Evolutionary conservation across 1,140 invertebrate genomes (phyloP).

Genomic region (Drosophila trapezifrons): DNA sequence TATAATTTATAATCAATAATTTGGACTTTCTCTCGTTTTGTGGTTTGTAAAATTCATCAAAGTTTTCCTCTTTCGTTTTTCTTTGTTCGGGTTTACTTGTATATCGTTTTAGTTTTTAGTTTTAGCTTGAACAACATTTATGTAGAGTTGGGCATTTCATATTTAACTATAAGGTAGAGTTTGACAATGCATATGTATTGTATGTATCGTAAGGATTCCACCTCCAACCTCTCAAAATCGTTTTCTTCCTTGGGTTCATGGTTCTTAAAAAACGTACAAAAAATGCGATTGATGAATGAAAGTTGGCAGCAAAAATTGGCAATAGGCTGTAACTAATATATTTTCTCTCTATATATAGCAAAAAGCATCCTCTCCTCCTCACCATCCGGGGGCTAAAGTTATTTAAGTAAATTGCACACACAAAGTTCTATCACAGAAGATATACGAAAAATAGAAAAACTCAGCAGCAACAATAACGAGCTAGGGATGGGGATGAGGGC

Average conservation of each 20-base stretch:
- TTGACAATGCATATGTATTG: slow-evolving; percentile 72
- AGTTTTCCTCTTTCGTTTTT: slow-evolving; percentile 45
- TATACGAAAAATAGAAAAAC: slow-evolving; percentile 56
- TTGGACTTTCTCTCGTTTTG: slow-evolving; percentile 59
- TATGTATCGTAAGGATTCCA: slow-evolving; percentile 52
- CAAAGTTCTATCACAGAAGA: slow-evolving; percentile 78
- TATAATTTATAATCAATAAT: slow-evolving; percentile 58
- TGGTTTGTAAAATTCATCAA: slow-evolving; percentile 77
- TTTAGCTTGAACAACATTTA: slow-evolving; percentile 77
- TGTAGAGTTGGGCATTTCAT: slow-evolving; percentile 69
- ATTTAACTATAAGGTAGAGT: slow-evolving; percentile 74
- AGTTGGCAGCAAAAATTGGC: slow-evolving; percentile 65
- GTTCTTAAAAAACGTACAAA: slow-evolving; percentile 50
- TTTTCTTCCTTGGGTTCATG: background rate
- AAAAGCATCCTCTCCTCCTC: slow-evolving; percentile 38
- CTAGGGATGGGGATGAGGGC: slow-evolving; percentile 24
- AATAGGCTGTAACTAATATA: slow-evolving; percentile 52
- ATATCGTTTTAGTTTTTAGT: slow-evolving; percentile 48
- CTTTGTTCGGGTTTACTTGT: slow-evolving; percentile 27
- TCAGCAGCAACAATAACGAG: slow-evolving; percentile 57
- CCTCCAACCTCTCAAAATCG: slow-evolving; percentile 22
- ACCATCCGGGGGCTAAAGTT: slow-evolving; percentile 23
- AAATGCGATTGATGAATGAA: slow-evolving; percentile 45
- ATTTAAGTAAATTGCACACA: slow-evolving; percentile 67
- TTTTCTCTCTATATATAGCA: slow-evolving; percentile 39